Base-by-base conservation (phyloP, 2,888 invertebrate genomes). In the Petrolisthes manimaculis region DNA sequence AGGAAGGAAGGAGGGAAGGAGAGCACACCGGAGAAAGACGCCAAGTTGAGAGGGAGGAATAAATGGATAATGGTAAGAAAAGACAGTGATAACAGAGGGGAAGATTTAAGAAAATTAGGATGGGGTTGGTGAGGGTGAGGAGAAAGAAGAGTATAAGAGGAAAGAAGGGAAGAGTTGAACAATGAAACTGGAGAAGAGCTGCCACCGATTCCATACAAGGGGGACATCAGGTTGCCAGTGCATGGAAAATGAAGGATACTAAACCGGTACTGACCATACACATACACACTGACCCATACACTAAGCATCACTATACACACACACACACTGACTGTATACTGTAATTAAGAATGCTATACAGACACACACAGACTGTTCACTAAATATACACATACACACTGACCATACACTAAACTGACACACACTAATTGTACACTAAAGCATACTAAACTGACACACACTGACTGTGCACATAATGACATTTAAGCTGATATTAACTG, bases 21-120 rank as follows among this genome's bases (percentile, higher is more conserved):
- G 84, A n/a, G 51, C 82, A 37, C 51, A 37, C 82, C 14, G 21
- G 79, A 79, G 79, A 79, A 54, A 61, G 79, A 79, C 56, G 61
- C 12, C 37, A 56, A 37, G 24, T 77, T 51, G 84, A 56, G 67
- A 84, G 84, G 78, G 78, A 67, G 81, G 81, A 86, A 82, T 75
- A 56, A 84, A 84, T 77, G 84, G 77, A 84, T 77, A 84, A 84
- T 77, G 61, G 84, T 54, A 84, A 75, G 77, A 84, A 77, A 77
- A 84, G 79, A 79, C 56, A 77, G 77, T 84, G 75, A 75, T 56
- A 77, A 84, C 75, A 84, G 77, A 77, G 84, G 84, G 75, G 77
- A 75, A 84, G 84, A 77, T 75, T 84, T 77, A 84, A 84, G 75
- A 84, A 84, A 77, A 84, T 71, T 56, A 84, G 84, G 84, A 77